These are phyloP conservation scores for Prionailurus bengalensis DNA, from an alignment of 2,113 vertebrate genomes.

Conservation along the genomic window DNA sequence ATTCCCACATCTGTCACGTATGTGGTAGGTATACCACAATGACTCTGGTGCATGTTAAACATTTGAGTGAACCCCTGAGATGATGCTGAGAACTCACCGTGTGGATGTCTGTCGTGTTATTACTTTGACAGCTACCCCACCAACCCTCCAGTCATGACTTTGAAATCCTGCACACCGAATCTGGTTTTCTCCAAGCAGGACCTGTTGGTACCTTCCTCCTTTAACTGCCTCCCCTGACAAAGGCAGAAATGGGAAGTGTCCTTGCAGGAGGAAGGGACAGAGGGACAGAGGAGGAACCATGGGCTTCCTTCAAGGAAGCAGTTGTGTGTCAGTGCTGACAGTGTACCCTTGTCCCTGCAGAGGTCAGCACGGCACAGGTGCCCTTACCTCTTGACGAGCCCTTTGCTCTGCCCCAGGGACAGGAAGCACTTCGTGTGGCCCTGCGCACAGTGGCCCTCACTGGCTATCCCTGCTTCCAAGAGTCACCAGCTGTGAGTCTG, in stretches of 20 bases:
- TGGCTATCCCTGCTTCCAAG: background rate
- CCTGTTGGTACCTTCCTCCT: background rate
- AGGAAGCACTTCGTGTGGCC: background rate
- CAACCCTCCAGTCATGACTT: background rate
- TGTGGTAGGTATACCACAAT: background rate
- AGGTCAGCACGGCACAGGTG: background rate
- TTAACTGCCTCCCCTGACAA: background rate
- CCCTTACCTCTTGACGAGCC: rapidly evolving
- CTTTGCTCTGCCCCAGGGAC: background rate
- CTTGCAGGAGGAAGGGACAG: background rate
- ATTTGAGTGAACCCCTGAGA: background rate
- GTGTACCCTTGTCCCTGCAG: background rate
- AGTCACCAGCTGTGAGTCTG: background rate
- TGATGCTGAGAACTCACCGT: background rate
- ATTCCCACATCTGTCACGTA: background rate
- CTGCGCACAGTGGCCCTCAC: background rate
- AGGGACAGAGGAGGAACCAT: background rate
- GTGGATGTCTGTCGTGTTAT: background rate
- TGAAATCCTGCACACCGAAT: background rate
- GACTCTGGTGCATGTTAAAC: rapidly evolving
- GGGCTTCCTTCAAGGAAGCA: background rate
- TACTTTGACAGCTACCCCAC: background rate
- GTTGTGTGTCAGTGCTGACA: background rate
- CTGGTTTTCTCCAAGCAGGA: background rate
- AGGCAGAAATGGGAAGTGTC: background rate